phyloP scores from a whole-genome alignment of 1,140 invertebrate species.

The Triops longicaudatus region DNA sequence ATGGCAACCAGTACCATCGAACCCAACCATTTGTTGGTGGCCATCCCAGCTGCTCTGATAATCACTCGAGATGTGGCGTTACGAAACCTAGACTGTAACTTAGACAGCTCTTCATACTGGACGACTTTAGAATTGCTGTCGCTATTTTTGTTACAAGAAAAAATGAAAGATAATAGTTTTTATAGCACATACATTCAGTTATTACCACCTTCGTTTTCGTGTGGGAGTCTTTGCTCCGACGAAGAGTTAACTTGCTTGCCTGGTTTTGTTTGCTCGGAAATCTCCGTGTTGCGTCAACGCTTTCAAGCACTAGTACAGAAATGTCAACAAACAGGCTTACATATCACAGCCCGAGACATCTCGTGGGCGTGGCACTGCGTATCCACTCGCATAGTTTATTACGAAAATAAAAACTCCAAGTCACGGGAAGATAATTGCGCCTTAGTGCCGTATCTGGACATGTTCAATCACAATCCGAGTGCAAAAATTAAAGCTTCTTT shows the following conservation, averaged over 20 bases:
- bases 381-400: conserved; percentile 45
- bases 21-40: conserved; percentile 36
- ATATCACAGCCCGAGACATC: not conserved
- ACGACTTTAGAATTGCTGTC: conserved; percentile 29
- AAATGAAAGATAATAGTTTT: conserved; percentile 37
- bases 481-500: conserved; percentile 37
- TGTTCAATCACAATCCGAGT: conserved; percentile 44
- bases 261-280: conserved; percentile 28
- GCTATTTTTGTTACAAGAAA: not conserved
- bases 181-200: conserved; percentile 39
- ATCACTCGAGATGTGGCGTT: conserved; percentile 36
- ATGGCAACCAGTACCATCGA: conserved; percentile 35
- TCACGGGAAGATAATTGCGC: conserved; percentile 39
- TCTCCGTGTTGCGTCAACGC: conserved; percentile 18
- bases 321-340: not conserved
- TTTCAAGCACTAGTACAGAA: conserved; percentile 22
- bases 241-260: conserved; percentile 35
- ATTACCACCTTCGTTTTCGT: conserved; percentile 37
- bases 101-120: conserved; percentile 24
- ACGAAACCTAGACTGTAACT: conserved; percentile 19
- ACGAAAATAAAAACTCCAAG: conserved; percentile 48
- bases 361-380: conserved; percentile 31
- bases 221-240: conserved; percentile 35
- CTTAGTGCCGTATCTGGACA: conserved; percentile 47
- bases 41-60: conserved; percentile 36